Conservation (phyloP, 2,888 invertebrate genomes). For the Cerceris rybyensis region DNA sequence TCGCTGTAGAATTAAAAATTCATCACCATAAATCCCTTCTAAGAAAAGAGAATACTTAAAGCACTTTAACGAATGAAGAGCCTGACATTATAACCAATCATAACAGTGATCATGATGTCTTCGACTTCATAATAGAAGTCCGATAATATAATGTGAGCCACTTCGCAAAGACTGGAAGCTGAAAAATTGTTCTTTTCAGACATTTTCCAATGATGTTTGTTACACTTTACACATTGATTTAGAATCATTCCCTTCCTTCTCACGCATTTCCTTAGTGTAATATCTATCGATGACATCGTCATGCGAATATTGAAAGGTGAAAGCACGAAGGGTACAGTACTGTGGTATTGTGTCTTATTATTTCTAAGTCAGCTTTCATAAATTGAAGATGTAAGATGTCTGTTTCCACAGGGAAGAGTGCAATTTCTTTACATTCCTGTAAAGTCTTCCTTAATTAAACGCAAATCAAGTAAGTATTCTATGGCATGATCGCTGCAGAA, state of each 20-base stretch:
- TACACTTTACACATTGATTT: too few relatives aligned
- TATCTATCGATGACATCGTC: neutral
- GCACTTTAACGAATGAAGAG: neutral
- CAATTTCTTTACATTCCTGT: constrained; percentile 63
- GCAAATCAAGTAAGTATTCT: constrained; percentile 25
- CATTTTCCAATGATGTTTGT: too few relatives aligned
- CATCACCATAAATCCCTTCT: neutral
- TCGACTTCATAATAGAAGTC: neutral
- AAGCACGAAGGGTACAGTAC: too few relatives aligned
- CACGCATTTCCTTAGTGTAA: neutral
- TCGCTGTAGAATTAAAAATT: neutral
- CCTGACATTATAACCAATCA: neutral
- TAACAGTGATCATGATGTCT: neutral
- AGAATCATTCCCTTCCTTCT: too few relatives aligned
- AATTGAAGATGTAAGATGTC: constrained; percentile 6
- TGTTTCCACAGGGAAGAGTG: constrained; percentile 51
- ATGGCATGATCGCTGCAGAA: constrained; percentile 13
- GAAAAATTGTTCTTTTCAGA: neutral
- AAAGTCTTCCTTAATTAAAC: constrained; percentile 54
- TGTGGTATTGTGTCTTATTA: neutral
- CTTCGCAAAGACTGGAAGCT: constrained; percentile 12
- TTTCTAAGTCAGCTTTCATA: constrained; percentile 35
- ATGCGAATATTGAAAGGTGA: too few relatives aligned
- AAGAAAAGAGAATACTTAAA: neutral
- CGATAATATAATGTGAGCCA: neutral